Evolutionary conservation across 1,140 invertebrate species (phyloP), one percentile per base, ranked within the genome.

Genomic region (Mamestra configurata): DNA sequence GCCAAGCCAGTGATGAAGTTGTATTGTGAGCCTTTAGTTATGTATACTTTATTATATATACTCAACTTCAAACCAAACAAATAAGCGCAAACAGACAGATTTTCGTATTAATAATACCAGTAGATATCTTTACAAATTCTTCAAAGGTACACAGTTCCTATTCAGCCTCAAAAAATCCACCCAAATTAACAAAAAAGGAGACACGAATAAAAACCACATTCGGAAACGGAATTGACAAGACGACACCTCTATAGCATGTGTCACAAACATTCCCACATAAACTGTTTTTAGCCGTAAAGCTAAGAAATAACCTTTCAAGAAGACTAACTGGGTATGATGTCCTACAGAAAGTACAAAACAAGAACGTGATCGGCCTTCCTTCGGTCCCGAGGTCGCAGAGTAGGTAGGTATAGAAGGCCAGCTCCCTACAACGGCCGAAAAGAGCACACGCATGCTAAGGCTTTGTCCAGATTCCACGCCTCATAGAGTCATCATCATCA

Each of bases 251-350:
- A 37, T 40, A 66, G 61, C 61, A 20, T 66, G 61, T 66, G 61
- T 66, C 61, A 66, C n/a, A 66, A 40, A 66, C 61, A 66, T 66
- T 66, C 18, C n/a, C 15, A 20, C 15, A 66, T 20, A 66, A 66
- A 66, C 35, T 35, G 61, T 40, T 8, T 66, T 66, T 40, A 66
- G 53, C 61, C 35, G 35, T 40, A 40, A 40, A 66, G 31, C 61
- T 66, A 40, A 64, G 59, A 64, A 66, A 76, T 61, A 76, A 51
- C 71, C 51, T 75, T 75, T 46, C 66, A 46, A 70, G 72, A 59
- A 43, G 53, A 75, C 53, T 75, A 57, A 75, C 72, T 59, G 43
- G 40, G 40, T 76, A 76, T 76, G 73, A 76, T 76, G 73, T 61
- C 43, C 15, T 15, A 76, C 35, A 61, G 72, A 27, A 77, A 40